Conservation (phyloP, 2,797 vertebrate genomes). For the Glyptemys insculpta region DNA sequence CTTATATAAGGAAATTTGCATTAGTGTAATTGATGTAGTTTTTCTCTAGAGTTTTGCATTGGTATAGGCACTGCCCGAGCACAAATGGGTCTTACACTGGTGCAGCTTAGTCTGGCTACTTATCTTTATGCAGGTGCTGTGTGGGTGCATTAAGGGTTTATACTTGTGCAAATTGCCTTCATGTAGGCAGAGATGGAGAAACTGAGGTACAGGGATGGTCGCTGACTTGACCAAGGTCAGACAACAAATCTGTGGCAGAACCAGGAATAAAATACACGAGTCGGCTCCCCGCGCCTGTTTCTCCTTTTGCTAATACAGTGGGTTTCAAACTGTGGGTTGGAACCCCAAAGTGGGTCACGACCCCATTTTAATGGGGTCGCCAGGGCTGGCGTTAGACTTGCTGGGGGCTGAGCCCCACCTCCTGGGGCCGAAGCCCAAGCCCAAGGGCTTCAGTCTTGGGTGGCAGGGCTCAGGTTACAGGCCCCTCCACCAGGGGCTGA, state of each 20-base stretch:
- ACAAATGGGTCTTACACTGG: neutral
- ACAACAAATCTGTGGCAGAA: neutral
- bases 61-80: too few relatives aligned
- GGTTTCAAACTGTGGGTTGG: too few relatives aligned
- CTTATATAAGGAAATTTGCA: neutral
- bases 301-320: neutral
- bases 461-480: too few relatives aligned
- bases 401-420: too few relatives aligned
- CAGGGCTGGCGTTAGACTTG: too few relatives aligned
- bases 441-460: too few relatives aligned
- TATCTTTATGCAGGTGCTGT: neutral
- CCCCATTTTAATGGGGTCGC: too few relatives aligned
- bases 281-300: neutral
- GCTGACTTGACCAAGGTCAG: fast-evolving
- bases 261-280: fast-evolving
- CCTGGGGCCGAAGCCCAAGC: too few relatives aligned
- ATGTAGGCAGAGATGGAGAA: neutral
- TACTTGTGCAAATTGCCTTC: neutral
- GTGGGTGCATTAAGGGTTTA: neutral
- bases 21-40: neutral
- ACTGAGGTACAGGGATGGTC: neutral
- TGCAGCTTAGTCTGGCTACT: too few relatives aligned
- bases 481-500: too few relatives aligned
- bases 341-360: too few relatives aligned
- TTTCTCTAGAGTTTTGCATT: neutral